phyloP scores from a whole-genome alignment of 2,888 invertebrate species.

The Rapana venosa region DNA sequence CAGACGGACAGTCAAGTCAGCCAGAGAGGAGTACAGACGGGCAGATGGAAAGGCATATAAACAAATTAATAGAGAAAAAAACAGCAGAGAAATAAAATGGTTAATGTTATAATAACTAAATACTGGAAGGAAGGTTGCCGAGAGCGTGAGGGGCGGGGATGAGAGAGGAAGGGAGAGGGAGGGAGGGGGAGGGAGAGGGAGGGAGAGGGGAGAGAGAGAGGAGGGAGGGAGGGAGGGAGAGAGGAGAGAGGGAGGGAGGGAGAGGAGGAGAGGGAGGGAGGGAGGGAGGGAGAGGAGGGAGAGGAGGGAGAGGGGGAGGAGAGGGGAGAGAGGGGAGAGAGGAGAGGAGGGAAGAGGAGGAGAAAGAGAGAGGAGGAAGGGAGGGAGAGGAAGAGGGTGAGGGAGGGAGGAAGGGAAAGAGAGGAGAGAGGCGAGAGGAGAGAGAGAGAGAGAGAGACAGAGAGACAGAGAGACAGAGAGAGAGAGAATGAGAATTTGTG shows the following conservation, averaged over 20 bases:
- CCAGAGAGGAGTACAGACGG: too few relatives aligned
- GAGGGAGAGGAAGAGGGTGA: conserved; percentile 1
- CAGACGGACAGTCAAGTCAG: too few relatives aligned
- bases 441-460: neutral
- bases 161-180: neutral
- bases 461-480: neutral
- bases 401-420: neutral
- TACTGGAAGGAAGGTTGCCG: too few relatives aligned
- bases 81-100: too few relatives aligned
- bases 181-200: neutral
- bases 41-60: too few relatives aligned
- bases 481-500: too few relatives aligned
- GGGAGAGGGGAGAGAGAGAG: neutral
- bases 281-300: conserved; percentile 1
- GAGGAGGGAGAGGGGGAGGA: neutral
- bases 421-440: neutral
- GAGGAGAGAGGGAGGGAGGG: neutral
- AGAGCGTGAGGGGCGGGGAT: too few relatives aligned
- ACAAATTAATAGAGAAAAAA: too few relatives aligned
- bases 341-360: neutral
- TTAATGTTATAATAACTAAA: too few relatives aligned
- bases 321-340: neutral
- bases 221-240: too few relatives aligned
- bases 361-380: neutral
- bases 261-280: neutral